Evolutionary conservation across 2,888 invertebrate species (phyloP).

Genomic region (Drosophila buzzatii): DNA sequence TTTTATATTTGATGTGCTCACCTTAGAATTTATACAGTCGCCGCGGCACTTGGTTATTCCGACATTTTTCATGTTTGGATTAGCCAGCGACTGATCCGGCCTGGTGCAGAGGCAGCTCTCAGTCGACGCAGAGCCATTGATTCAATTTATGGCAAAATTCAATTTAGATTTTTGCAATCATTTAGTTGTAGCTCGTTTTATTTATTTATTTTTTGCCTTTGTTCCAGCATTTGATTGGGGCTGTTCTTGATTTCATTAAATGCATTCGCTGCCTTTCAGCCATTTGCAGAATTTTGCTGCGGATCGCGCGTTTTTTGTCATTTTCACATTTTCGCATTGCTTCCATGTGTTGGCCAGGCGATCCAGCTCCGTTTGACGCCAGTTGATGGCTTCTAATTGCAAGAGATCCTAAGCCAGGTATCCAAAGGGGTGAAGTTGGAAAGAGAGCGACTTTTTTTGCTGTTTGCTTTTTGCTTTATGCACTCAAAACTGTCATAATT

Average conservation of each 20-base stretch:
- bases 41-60: conserved; percentile 56
- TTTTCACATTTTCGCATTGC: conserved; percentile 62
- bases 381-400: conserved; percentile 65
- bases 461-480: conserved; percentile 40
- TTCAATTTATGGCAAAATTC: conserved; percentile 81
- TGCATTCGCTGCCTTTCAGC: conserved; percentile 62
- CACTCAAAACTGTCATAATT: conserved; percentile 78
- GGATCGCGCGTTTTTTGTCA: conserved; percentile 36
- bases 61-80: conserved; percentile 66
- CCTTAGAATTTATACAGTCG: conserved; percentile 65
- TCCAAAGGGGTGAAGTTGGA: background rate
- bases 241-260: conserved; percentile 73
- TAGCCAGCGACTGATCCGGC: conserved; percentile 55
- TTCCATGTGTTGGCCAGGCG: conserved; percentile 56
- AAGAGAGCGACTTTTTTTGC: background rate
- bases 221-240: conserved; percentile 38
- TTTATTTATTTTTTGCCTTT: conserved; percentile 21
- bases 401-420: background rate
- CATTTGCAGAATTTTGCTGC: conserved; percentile 61
- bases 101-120: conserved; percentile 2
- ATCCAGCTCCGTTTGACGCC: conserved; percentile 54
- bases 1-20: conserved; percentile 60
- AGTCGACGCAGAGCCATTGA: conserved; percentile 48
- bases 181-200: conserved; percentile 66
- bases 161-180: conserved; percentile 81